phyloP scores from a whole-genome alignment of 2,113 vertebrate species.

The Epinephelus lanceolatus region DNA sequence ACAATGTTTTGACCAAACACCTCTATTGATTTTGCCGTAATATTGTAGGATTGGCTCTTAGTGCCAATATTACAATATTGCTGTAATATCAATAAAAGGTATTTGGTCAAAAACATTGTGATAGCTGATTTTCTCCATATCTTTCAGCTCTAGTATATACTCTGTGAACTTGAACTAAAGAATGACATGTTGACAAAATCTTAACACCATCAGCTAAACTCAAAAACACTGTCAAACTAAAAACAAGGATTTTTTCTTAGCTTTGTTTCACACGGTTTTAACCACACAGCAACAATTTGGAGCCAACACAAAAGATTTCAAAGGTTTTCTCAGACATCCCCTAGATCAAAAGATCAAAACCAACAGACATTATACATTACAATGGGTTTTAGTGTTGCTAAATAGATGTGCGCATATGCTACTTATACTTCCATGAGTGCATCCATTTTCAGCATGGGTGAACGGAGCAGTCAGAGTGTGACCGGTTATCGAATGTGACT shows the following conservation, averaged over 20 bases:
- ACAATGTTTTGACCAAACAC: no score
- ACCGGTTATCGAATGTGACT: constrained; percentile 36
- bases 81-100: no score
- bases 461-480: constrained; percentile 44
- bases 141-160: no score
- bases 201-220: not conserved
- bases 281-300: not conserved
- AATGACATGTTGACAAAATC: not conserved
- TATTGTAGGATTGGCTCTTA: no score
- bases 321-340: not conserved
- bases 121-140: no score
- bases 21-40: no score
- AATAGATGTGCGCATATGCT: constrained; percentile 39
- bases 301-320: not conserved
- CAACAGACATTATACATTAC: not conserved
- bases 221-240: not conserved
- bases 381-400: constrained; percentile 3
- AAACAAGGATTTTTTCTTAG: not conserved
- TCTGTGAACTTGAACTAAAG: not conserved
- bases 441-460: constrained; percentile 54
- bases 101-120: no score
- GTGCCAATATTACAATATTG: no score
- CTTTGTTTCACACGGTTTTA: not conserved
- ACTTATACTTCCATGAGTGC: constrained; percentile 37
- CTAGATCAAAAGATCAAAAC: not conserved